These are phyloP conservation scores for Notoglanidium macrostoma DNA, from an alignment of 2,797 vertebrate species.

Conservation along the genomic window DNA sequence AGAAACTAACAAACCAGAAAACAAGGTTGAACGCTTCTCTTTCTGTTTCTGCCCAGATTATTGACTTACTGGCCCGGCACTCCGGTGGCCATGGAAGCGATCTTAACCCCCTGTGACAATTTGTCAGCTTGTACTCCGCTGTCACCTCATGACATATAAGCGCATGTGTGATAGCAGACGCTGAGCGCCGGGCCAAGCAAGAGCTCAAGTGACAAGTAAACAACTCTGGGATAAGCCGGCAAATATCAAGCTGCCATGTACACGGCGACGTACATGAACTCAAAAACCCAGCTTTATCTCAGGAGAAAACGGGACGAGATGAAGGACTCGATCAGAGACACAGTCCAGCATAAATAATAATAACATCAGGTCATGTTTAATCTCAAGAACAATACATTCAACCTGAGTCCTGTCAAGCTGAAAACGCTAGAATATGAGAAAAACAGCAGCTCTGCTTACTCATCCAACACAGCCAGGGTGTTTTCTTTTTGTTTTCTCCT, in stretches of 20 bases:
- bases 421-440: background rate
- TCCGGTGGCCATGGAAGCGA: slow-evolving; percentile 31
- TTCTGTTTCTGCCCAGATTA: slow-evolving; percentile 28
- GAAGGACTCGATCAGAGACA: background rate
- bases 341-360: slow-evolving; percentile 9
- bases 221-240: slow-evolving; percentile 27
- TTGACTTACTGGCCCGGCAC: background rate
- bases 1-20: background rate
- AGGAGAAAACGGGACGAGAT: background rate
- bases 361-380: slow-evolving; percentile 28
- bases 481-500: background rate
- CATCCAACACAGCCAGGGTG: slow-evolving; percentile 2
- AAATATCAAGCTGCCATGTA: slow-evolving; percentile 36
- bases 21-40: background rate
- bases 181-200: slow-evolving; percentile 37
- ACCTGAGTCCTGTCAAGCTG: slow-evolving; percentile 19
- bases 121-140: slow-evolving; percentile 48
- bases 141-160: slow-evolving; percentile 51
- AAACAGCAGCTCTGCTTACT: slow-evolving; percentile 10
- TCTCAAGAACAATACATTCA: background rate
- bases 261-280: background rate
- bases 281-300: slow-evolving; percentile 17
- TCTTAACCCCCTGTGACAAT: slow-evolving; percentile 57
- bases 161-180: slow-evolving; percentile 47
- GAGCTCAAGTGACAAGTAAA: slow-evolving; percentile 54